Conservation (phyloP, 2,113 vertebrate species). For the Euleptes europaea region DNA sequence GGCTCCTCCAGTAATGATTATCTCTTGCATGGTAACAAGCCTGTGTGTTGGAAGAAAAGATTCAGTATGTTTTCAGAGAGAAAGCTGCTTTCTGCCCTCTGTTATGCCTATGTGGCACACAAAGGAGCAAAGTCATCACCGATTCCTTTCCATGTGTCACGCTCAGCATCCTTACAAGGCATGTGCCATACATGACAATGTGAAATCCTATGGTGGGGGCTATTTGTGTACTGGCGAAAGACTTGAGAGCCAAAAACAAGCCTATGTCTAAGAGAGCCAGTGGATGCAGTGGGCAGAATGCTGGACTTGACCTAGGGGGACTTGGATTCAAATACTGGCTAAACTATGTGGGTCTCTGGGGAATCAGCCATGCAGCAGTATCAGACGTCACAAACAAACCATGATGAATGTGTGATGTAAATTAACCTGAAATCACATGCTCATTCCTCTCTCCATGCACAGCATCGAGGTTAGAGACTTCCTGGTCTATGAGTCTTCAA, state of each 20-base stretch:
- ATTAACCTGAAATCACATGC: too few species aligned
- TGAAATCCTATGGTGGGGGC: neutral
- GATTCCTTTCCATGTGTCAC: neutral
- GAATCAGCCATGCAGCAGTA: neutral
- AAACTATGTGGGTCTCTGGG: neutral
- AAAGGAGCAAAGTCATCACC: neutral
- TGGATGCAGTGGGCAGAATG: neutral
- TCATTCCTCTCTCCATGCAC: too few species aligned
- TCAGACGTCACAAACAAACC: neutral
- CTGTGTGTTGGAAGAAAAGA: neutral
- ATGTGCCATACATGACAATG: neutral
- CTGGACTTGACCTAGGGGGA: neutral
- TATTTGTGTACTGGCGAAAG: too few species aligned
- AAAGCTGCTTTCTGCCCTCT: neutral
- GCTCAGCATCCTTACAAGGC: neutral
- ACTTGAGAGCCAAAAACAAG: too few species aligned
- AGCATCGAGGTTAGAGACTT: too few species aligned
- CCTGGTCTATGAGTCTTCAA: too few species aligned
- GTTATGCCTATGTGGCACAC: neutral
- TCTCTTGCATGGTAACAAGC: conserved; percentile 11
- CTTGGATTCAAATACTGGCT: neutral
- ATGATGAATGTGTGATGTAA: too few species aligned
- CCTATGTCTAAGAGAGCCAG: neutral
- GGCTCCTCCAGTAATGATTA: neutral
- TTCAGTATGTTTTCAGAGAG: neutral